Evolutionary conservation across 1,140 invertebrate genomes (phyloP), one percentile per base, ranked within the genome.

Genomic region (Hylaeus anthracinus): DNA sequence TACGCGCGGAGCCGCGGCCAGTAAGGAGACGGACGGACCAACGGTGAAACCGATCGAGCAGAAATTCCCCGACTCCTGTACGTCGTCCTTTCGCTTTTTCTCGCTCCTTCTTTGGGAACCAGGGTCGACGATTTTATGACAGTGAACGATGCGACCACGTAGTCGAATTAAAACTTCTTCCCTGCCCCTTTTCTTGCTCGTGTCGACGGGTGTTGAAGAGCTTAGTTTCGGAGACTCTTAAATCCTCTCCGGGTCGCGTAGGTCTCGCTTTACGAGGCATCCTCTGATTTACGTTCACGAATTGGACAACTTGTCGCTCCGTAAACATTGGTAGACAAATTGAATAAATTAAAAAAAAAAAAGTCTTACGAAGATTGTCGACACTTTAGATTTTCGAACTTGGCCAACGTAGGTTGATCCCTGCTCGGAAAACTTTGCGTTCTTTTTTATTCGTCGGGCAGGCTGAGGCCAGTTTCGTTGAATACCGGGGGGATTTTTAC

Each of bases 41-140:
- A 26, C 72, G 76, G 64, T 79, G 82, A 75, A 80, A 81, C 82
- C 81, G 80, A 88, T 86, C 87, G 82, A 88, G 64, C 81, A 78
- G 81, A 87, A 86, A 88, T 86, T 75, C 75, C 61, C 72, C 9
- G 58, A 55, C 65, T 65, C 74, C 58, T 63, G 51, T 61, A 66
- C 39, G 56, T 14, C 48, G 56, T 73, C 55, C 70, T 64, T 70
- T 45, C 74, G n/a, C 70, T 81, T 72, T 70, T 70, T 75, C 48
- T n/a, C 5, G 41, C 5, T 41, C 9, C 61, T 45, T 65, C 65
- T 5, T 9, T 8, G 53, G 15, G n/a, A 0, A 45, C 41, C 15
- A 26, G 41, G 43, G 45, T 12, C 9, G 60, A 2, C 15, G 60
- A 55, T 41, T 70, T 73, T 72, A 81, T 9, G 84, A 78, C 78